Percentiles rank a stretch among this genome's conserved stretches.
phyloP scores from a whole-genome alignment of 1,140 invertebrate species.

The Neodiprion virginianus region DNA sequence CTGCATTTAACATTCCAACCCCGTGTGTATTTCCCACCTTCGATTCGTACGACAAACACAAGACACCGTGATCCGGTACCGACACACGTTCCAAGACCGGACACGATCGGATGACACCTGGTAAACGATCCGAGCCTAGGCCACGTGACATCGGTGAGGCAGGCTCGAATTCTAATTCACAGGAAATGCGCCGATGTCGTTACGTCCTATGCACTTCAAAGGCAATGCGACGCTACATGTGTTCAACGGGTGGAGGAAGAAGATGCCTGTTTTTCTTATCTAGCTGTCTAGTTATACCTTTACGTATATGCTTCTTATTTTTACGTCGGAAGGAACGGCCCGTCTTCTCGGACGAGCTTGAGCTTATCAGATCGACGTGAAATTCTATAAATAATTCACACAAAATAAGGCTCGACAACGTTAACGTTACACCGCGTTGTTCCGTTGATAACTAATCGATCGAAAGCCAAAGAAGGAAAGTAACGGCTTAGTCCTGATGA shows the following conservation, averaged over 20 bases:
- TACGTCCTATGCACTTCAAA: background rate
- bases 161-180: background rate
- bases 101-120: slow-evolving; percentile 1
- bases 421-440: too few relatives aligned
- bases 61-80: background rate
- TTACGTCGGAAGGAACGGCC: too few relatives aligned
- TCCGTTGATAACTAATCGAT: too few relatives aligned
- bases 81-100: background rate
- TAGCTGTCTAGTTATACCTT: too few relatives aligned
- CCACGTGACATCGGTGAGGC: background rate
- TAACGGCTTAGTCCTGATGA: too few relatives aligned
- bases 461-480: too few relatives aligned
- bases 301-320: too few relatives aligned
- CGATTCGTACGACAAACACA: background rate
- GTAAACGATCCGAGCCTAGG: background rate
- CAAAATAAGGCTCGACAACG: too few relatives aligned
- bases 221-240: background rate
- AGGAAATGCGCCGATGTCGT: background rate
- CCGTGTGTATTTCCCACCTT: background rate
- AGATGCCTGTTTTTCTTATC: too few relatives aligned
- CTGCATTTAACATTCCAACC: background rate
- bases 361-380: too few relatives aligned
- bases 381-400: too few relatives aligned
- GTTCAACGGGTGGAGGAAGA: background rate
- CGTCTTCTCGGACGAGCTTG: too few relatives aligned